phyloP scores from a whole-genome alignment of 2,888 invertebrate species.

The Ceriagrion tenellum region DNA sequence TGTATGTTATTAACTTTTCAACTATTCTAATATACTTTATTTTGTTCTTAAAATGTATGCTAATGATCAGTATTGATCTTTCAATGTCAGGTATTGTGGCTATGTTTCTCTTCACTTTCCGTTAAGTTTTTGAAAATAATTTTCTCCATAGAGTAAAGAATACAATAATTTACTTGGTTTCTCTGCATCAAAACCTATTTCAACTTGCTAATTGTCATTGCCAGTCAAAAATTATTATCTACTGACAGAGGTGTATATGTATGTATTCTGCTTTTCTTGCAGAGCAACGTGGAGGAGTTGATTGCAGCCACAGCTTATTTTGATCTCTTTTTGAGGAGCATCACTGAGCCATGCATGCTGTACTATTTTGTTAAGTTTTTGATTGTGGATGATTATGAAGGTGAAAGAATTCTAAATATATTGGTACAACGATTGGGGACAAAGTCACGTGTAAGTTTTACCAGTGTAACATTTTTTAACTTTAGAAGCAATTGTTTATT shows the following conservation, averaged over 20 bases:
- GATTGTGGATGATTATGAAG: conserved; percentile 90
- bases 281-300: conserved; percentile 93
- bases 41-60: too few relatives aligned
- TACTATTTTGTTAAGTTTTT: conserved; percentile 92
- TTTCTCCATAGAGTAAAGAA: too few relatives aligned
- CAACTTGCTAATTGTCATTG: neutral
- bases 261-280: conserved; percentile 78
- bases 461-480: conserved; percentile 24
- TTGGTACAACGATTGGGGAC: conserved; percentile 89
- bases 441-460: conserved; percentile 84
- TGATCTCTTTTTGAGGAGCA: conserved; percentile 92
- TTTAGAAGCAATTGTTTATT: too few relatives aligned
- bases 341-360: conserved; percentile 91
- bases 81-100: too few relatives aligned
- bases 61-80: too few relatives aligned
- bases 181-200: too few relatives aligned
- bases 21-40: too few relatives aligned
- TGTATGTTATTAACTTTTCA: too few relatives aligned
- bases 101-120: too few relatives aligned
- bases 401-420: conserved; percentile 89
- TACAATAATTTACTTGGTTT: too few relatives aligned
- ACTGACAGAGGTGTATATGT: neutral
- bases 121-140: too few relatives aligned
- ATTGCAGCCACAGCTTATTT: conserved; percentile 96
- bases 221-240: neutral